Conservation (phyloP, 2,797 vertebrate species). For the Premnoplex brunnescens region DNA sequence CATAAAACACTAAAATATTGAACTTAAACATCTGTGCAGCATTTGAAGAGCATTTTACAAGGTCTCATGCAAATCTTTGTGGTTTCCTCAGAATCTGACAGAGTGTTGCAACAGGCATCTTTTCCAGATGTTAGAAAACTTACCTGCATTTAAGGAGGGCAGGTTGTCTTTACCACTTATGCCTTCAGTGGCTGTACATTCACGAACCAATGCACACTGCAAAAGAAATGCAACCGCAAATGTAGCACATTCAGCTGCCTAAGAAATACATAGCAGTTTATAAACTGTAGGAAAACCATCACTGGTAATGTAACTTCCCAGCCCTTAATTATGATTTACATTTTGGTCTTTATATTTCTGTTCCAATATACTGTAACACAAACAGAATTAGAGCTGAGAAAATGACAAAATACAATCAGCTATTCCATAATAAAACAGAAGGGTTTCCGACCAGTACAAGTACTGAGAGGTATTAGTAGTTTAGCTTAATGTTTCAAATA, state of each 20-base stretch:
- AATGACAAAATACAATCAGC: not conserved
- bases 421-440: not conserved
- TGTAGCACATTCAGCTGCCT: not conserved
- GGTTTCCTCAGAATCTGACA: not conserved
- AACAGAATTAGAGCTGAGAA: not conserved
- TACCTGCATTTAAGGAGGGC: slow-evolving; percentile 89
- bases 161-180: slow-evolving; percentile 82
- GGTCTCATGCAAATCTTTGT: not conserved
- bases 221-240: slow-evolving; percentile 6
- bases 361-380: not conserved
- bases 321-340: not conserved
- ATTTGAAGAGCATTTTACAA: not conserved
- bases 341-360: not conserved
- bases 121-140: not conserved
- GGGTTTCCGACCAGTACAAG: not conserved
- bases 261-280: not conserved
- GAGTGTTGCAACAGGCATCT: not conserved
- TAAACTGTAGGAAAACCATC: not conserved
- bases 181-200: slow-evolving; percentile 80
- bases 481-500: not conserved
- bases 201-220: slow-evolving; percentile 89
- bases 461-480: not conserved
- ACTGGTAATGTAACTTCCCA: not conserved
- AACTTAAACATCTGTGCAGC: not conserved
- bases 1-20: not conserved